phyloP scores from a whole-genome alignment of 2,888 invertebrate genomes.

The Aporophyla nigra region DNA sequence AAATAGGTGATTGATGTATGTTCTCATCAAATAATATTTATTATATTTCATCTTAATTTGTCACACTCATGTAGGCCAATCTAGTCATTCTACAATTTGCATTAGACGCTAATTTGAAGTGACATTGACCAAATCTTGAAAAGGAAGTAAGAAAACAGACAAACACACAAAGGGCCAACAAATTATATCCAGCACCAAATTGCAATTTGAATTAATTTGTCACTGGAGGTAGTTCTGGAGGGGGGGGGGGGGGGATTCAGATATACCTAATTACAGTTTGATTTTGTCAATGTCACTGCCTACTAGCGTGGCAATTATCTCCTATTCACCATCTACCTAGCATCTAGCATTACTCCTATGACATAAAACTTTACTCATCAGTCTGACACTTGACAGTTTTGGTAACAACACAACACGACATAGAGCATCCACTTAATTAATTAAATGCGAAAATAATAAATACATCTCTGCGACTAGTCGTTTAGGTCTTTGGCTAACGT shows the following conservation, averaged over 20 bases:
- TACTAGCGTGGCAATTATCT: constrained; percentile 12
- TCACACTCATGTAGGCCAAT: constrained; percentile 64
- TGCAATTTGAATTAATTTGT: background rate
- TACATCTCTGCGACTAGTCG: constrained; percentile 85
- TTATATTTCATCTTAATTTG: constrained; percentile 45
- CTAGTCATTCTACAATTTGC: constrained; percentile 61
- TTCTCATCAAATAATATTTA: constrained; percentile 33
- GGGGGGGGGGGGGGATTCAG: no score
- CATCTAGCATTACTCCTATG: constrained; percentile 63
- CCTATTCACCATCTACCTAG: constrained; percentile 55
- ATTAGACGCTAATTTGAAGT: constrained; percentile 23
- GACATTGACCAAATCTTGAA: constrained; percentile 15
- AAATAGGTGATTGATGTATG: constrained; percentile 30
- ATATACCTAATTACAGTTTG: background rate
- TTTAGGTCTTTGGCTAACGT: constrained; percentile 88
- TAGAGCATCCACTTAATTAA: constrained; percentile 63
- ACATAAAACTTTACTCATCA: constrained; percentile 67
- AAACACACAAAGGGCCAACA: background rate
- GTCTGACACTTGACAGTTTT: constrained; percentile 75
- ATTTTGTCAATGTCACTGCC: constrained; percentile 18
- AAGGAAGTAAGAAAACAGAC: background rate
- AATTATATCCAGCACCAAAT: background rate
- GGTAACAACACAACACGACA: constrained; percentile 81
- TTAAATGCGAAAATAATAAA: constrained; percentile 83
- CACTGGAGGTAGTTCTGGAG: background rate